Base-by-base conservation (phyloP, 2,113 vertebrate species). In the Ophthalmolycus amberensis region DNA sequence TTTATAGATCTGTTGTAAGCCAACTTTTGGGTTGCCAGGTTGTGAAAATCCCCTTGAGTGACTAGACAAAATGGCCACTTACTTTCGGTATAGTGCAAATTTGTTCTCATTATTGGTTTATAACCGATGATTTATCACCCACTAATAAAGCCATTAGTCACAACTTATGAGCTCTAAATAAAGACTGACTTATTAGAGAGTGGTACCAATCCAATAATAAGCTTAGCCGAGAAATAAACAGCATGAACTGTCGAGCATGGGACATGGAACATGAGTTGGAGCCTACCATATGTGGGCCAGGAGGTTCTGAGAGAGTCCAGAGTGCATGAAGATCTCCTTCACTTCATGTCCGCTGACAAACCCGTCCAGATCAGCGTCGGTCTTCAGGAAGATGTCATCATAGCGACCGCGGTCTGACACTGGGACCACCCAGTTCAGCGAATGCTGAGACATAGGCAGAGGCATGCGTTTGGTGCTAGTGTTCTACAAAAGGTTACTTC, bases 291-390 rank as follows among this genome's bases (percentile, higher is more conserved):
- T 97, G 79, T 99, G 98, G 9, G 98, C 98, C 22, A 99, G 95
- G 50, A 98, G 56, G 73, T 94, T 97, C 94, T 99, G 98, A 46
- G 96, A 94, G 48, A 99, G 96, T 71, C 97, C 98, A 0, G 98
- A 99, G 65, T 99, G 98, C 94, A 99, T 98, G 92, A 99, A 99
- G 94, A 99, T 99, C 1, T 99, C 98, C 86, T 99, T 99, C 32
- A 99, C 98, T 94, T 99, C 98, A 75, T 94, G 96, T 64, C 98
- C 98, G 0, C 97, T 99, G 85, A 99, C 98, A 77, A 96, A 98
- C 3, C 98, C 98, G 2, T 99, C 98, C 89, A 98, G 82, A 90
- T 99, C 98, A 14, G 96, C 89, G 75, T 99, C 98, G 0, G 96
- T 99, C 94, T 99, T 99, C 77, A 99, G 84, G 91, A 99, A 99